These are phyloP conservation scores for Acipenser oxyrinchus DNA, from an alignment of 2,797 vertebrate species.

Conservation along the genomic window DNA sequence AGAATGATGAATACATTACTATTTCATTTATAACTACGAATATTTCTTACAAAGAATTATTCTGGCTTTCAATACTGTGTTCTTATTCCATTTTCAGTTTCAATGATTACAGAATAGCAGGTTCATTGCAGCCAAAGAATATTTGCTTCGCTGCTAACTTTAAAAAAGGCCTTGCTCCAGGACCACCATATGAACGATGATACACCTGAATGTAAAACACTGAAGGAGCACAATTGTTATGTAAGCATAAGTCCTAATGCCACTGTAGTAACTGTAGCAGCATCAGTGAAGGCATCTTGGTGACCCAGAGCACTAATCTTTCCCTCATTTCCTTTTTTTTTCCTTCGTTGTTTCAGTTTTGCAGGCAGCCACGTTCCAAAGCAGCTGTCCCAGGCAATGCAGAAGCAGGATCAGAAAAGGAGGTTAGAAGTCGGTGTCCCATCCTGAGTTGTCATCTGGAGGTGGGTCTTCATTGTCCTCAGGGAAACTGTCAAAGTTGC, in stretches of 20 bases:
- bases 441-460: constrained; percentile 90
- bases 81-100: constrained; percentile 34
- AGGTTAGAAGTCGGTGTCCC: constrained; percentile 90
- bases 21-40: constrained; percentile 34
- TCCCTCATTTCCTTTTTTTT: constrained; percentile 52
- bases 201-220: constrained; percentile 66
- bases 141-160: constrained; percentile 37
- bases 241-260: constrained; percentile 86
- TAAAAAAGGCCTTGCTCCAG: constrained; percentile 54
- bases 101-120: constrained; percentile 41
- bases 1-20: constrained; percentile 44
- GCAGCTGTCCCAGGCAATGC: constrained; percentile 77
- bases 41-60: constrained; percentile 32
- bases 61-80: constrained; percentile 35
- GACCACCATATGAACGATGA: constrained; percentile 64
- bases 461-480: constrained; percentile 88
- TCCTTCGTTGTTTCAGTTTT: constrained; percentile 55
- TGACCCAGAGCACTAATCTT: constrained; percentile 81
- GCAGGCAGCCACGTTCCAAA: constrained; percentile 67
- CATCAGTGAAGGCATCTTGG: constrained; percentile 91
- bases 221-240: constrained; percentile 71
- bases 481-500: constrained; percentile 95
- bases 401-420: constrained; percentile 68
- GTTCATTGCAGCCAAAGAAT: constrained; percentile 40
- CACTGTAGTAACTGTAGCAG: constrained; percentile 74